These are phyloP conservation scores for Brachionichthys hirsutus DNA, from an alignment of 2,113 vertebrate species.

Conservation along the genomic window DNA sequence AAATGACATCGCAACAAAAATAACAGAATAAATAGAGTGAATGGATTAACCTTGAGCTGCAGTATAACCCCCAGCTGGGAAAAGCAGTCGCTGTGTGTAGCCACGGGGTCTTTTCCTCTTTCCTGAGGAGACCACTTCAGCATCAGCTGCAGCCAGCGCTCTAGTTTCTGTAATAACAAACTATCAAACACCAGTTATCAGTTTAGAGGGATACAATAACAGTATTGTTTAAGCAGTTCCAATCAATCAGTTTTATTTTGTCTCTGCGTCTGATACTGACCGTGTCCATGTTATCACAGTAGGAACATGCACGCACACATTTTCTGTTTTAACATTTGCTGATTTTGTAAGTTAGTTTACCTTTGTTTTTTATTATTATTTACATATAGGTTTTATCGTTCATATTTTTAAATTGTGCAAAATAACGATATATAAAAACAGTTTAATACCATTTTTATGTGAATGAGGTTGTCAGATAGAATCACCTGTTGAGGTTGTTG, in stretches of 20 bases:
- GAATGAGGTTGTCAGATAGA: background rate
- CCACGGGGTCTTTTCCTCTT: conserved; percentile 82
- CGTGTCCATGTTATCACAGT: no score
- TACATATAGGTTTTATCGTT: no score
- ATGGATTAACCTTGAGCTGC: conserved; percentile 81
- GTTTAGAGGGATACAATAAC: conserved; percentile 2
- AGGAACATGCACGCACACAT: no score
- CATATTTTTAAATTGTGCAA: no score
- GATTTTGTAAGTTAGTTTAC: no score
- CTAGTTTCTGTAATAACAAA: conserved; percentile 82
- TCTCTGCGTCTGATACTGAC: background rate
- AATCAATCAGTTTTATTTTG: background rate
- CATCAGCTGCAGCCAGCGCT: conserved; percentile 94
- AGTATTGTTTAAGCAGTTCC: background rate
- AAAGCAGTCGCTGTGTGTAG: conserved; percentile 86
- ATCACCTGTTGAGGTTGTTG: conserved; percentile 92
- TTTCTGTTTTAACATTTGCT: no score
- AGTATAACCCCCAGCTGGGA: conserved; percentile 89
- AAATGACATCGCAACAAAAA: no score
- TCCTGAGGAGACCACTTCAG: conserved; percentile 90
- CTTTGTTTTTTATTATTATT: no score
- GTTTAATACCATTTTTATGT: no score
- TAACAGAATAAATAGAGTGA: background rate
- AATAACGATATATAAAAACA: no score
- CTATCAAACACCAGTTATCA: conserved; percentile 64